Conservation (phyloP, 2,888 invertebrate species). For the Leucoptera coffeella region DNA sequence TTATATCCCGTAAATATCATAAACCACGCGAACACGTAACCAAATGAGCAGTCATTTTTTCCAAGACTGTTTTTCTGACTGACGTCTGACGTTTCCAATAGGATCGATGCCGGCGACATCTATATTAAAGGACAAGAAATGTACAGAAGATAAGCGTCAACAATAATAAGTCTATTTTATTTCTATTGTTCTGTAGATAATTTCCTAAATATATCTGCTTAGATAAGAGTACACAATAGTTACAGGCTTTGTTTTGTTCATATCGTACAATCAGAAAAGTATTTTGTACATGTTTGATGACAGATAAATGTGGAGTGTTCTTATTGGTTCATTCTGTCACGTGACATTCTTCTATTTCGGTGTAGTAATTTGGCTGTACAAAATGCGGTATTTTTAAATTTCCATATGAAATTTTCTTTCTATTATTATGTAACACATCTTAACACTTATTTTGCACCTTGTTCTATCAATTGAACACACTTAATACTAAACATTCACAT, state of each 20-base stretch:
- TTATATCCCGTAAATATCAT: slow-evolving; percentile 51
- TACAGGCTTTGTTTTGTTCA: too few species aligned
- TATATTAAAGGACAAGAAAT: too few species aligned
- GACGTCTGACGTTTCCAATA: slow-evolving; percentile 6
- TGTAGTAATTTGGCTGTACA: slow-evolving; percentile 37
- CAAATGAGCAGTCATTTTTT: slow-evolving; percentile 51
- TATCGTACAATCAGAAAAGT: slow-evolving; percentile 1
- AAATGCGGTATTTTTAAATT: slow-evolving; percentile 55
- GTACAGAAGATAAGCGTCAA: too few species aligned
- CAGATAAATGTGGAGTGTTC: slow-evolving; percentile 43
- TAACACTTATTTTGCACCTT: slow-evolving; percentile 18
- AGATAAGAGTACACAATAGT: too few species aligned
- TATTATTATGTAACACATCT: slow-evolving; percentile 42
- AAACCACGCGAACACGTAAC: slow-evolving; percentile 51
- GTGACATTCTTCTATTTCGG: slow-evolving; percentile 46
- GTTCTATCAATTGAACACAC: too few species aligned
- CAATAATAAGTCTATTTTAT: too few species aligned
- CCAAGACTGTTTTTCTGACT: slow-evolving; percentile 41
- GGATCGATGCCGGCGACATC: too few species aligned
- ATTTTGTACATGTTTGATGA: slow-evolving; percentile 3
- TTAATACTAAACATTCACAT: too few species aligned
- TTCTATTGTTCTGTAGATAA: too few species aligned
- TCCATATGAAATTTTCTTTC: slow-evolving; percentile 15
- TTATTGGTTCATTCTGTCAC: slow-evolving; percentile 46
- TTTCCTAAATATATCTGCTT: too few species aligned